Percentiles rank a stretch among this genome's conserved stretches.
Conservation (phyloP, 2,113 vertebrate genomes). For the Daphoenositta chrysoptera region DNA sequence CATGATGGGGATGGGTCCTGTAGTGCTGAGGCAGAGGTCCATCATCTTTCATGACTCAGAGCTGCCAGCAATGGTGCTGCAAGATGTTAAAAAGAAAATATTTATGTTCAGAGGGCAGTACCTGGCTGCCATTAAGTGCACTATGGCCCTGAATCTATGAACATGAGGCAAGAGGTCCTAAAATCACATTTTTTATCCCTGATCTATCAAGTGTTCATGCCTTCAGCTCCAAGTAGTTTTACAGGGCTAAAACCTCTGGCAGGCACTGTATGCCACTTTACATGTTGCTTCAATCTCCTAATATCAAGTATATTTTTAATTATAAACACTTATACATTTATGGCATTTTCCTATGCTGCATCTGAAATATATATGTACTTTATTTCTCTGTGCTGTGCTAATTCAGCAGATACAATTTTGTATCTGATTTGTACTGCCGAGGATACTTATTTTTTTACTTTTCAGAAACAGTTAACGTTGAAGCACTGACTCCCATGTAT, state of each 20-base stretch:
- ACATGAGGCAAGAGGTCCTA: neutral
- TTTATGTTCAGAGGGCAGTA: neutral
- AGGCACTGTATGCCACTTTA: neutral
- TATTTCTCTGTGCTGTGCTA: neutral
- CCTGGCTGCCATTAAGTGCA: neutral
- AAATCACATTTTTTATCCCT: neutral
- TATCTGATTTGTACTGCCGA: neutral
- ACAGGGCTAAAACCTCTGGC: neutral
- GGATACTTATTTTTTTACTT: neutral
- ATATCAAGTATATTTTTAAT: neutral
- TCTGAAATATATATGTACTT: neutral
- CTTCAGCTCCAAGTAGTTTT: neutral
- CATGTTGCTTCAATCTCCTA: neutral
- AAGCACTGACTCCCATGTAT: neutral
- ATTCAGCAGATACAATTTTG: neutral
- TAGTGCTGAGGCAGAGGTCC: neutral
- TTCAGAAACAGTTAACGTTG: neutral
- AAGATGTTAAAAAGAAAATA: neutral
- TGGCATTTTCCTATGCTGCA: neutral
- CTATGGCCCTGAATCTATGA: neutral
- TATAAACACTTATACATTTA: neutral
- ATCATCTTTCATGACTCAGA: neutral
- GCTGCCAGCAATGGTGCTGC: neutral
- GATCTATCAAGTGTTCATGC: neutral
- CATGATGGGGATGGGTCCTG: accelerated